Conservation (phyloP, 2,113 vertebrate genomes). For the Sardina pilchardus region DNA sequence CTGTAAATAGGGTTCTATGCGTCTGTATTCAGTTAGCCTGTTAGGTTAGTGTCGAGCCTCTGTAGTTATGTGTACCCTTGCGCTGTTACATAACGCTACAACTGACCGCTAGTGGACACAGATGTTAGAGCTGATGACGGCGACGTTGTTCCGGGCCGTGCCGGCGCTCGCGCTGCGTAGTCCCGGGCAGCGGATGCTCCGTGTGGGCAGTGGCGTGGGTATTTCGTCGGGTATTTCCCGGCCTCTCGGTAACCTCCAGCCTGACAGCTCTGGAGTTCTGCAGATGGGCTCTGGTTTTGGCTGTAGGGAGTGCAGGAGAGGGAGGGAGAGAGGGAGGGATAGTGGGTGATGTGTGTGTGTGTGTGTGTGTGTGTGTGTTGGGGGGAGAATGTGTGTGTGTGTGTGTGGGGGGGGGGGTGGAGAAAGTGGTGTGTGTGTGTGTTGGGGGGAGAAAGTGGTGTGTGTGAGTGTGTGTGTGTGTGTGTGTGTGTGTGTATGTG, state of each 20-base stretch:
- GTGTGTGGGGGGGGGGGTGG: neutral
- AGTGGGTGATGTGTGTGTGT: conserved; percentile 4
- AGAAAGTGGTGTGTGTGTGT: neutral
- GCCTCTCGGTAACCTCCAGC: conserved; percentile 39
- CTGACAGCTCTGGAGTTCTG: conserved; percentile 23
- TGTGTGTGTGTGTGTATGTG: neutral
- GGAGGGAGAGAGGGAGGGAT: neutral
- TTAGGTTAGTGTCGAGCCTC: neutral
- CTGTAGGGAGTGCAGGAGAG: conserved; percentile 4
- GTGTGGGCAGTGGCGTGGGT: conserved; percentile 18
- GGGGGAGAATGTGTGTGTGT: no score
- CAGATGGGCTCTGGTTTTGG: conserved; percentile 48
- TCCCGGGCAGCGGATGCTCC: conserved; percentile 19
- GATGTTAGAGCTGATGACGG: neutral
- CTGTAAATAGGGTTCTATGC: neutral
- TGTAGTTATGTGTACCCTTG: neutral
- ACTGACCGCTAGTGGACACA: neutral
- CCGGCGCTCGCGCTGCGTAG: neutral
- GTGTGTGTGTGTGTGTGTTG: neutral
- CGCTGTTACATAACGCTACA: neutral
- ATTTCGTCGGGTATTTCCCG: conserved; percentile 38
- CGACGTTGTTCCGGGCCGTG: neutral
- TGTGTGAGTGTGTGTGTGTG: neutral
- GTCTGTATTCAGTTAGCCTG: neutral
- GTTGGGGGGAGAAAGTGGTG: neutral